Conservation (phyloP, 2,888 invertebrate species). For the Dorcus parallelipipedus region DNA sequence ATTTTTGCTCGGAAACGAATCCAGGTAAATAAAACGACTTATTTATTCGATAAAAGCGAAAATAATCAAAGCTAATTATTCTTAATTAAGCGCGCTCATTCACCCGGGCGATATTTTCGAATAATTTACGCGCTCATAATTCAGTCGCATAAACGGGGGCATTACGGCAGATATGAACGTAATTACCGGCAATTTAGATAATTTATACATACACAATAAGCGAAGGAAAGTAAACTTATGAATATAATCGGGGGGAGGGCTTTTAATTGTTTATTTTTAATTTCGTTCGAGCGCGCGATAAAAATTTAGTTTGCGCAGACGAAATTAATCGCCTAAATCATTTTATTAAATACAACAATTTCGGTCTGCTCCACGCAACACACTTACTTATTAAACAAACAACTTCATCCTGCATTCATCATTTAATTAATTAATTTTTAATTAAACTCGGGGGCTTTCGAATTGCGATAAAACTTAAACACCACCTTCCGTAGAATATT, state of each 20-base stretch:
- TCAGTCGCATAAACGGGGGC: not conserved
- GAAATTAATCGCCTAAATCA: too few species aligned
- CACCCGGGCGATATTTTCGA: constrained; percentile 1
- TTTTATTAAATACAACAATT: too few species aligned
- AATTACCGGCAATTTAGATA: constrained; percentile 8
- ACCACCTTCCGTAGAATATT: too few species aligned
- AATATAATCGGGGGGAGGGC: not conserved
- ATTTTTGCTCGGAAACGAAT: not conserved
- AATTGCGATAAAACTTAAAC: too few species aligned
- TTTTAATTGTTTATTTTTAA: not conserved
- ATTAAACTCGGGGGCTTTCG: too few species aligned
- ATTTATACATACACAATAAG: not conserved
- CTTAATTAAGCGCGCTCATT: constrained; percentile 6
- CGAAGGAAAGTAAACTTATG: not conserved
- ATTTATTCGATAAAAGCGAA: constrained; percentile 2
- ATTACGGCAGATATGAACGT: not conserved
- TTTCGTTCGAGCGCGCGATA: not conserved
- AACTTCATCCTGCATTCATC: too few species aligned
- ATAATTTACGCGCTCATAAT: not conserved
- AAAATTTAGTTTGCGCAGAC: too few species aligned
- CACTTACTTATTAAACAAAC: too few species aligned
- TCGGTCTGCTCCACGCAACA: too few species aligned
- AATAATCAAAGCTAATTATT: constrained; percentile 9
- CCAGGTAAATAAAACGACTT: not conserved
- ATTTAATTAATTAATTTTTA: too few species aligned